These are phyloP conservation scores for Physocephala rufipes DNA, from an alignment of 2,888 invertebrate species.

Conservation along the genomic window DNA sequence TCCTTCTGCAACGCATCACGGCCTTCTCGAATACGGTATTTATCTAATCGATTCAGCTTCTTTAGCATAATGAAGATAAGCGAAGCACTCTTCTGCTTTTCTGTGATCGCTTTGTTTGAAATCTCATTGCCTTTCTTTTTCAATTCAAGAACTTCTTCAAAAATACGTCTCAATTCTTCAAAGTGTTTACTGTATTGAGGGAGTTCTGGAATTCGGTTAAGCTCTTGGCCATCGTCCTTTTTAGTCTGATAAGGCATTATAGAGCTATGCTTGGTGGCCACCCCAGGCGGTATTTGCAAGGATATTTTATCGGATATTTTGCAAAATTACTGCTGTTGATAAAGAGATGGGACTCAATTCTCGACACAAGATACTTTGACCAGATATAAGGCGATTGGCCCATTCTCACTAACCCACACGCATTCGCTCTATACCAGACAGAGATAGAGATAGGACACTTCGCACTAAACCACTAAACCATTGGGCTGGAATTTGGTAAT, in stretches of 20 bases:
- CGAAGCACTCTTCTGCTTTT: conserved; percentile 77
- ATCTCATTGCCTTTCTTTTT: conserved; percentile 65
- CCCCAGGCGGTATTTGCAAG: too few relatives aligned
- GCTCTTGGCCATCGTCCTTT: conserved; percentile 43
- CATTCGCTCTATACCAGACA: too few relatives aligned
- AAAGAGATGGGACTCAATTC: too few relatives aligned
- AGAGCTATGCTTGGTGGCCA: too few relatives aligned
- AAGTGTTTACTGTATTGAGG: conserved; percentile 63
- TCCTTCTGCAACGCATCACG: conserved; percentile 83
- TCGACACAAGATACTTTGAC: too few relatives aligned
- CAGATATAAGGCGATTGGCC: too few relatives aligned
- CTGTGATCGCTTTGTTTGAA: conserved; percentile 65
- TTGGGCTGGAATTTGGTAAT: too few relatives aligned
- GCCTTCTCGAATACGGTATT: conserved; percentile 84
- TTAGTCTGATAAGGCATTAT: neutral
- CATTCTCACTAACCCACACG: too few relatives aligned
- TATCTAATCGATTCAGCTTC: conserved; percentile 89
- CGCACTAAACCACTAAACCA: too few relatives aligned
- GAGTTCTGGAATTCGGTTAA: conserved; percentile 39
- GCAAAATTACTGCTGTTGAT: too few relatives aligned
- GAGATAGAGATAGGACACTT: too few relatives aligned
- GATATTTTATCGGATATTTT: too few relatives aligned
- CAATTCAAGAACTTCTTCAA: conserved; percentile 75
- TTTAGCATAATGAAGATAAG: conserved; percentile 84
- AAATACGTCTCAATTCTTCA: conserved; percentile 74